Percentiles rank a stretch among this genome's conserved stretches.
These are phyloP conservation scores for Anas bahamensis DNA, from an alignment of 2,797 vertebrate genomes.

Conservation along the genomic window DNA sequence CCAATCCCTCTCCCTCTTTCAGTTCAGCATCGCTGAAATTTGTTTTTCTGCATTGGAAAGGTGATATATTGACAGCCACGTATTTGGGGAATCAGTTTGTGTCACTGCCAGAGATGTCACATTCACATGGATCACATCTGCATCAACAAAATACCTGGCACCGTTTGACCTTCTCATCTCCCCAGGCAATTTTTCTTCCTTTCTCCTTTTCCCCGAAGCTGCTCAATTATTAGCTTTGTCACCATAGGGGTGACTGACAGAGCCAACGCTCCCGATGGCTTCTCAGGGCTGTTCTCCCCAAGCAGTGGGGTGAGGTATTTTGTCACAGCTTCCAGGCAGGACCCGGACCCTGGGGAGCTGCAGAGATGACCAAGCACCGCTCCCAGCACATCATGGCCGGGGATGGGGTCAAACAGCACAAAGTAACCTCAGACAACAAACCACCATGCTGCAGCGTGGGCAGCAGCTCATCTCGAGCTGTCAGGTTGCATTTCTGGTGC, in stretches of 20 bases:
- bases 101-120: background rate
- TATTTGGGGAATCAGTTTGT: background rate
- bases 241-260: background rate
- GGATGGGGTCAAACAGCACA: background rate
- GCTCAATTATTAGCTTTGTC: background rate
- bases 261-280: background rate
- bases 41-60: background rate
- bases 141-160: background rate
- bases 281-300: background rate
- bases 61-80: background rate
- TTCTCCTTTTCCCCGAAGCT: background rate
- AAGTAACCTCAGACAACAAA: background rate
- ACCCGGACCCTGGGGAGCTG: fast-evolving
- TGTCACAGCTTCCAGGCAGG: background rate
- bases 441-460: background rate
- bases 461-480: background rate
- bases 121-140: background rate
- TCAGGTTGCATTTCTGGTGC: background rate
- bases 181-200: background rate
- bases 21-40: background rate
- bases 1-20: background rate
- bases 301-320: background rate
- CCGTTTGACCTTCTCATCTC: background rate
- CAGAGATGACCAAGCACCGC: background rate
- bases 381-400: fast-evolving